Evolutionary conservation across 2,888 invertebrate genomes (phyloP), one percentile per base, ranked within the genome.

Genomic region (Agriotes lineatus): DNA sequence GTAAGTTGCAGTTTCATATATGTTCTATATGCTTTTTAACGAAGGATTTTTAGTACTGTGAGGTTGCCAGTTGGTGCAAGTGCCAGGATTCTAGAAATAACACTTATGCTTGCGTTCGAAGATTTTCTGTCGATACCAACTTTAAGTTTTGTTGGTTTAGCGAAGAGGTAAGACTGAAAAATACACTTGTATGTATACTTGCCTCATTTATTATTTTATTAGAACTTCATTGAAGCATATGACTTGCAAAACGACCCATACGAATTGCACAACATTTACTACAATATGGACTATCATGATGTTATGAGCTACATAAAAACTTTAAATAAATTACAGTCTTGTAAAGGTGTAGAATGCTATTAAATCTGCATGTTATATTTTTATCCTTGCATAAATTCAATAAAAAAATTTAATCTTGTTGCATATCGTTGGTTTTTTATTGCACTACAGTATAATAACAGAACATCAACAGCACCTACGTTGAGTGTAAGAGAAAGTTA

Each of bases 61-160:
- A 85, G 18, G 81, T 84, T 2, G 86, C 88, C 6, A 89, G 88
- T 72, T 89, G 88, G 45, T 96, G 96, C 82, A 95, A 96, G 76
- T 96, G 96, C 79, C 92, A 96, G 80, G 96, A 96, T 82, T 85
- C 91, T 0, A 87, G 83, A 76, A 96, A 96, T 82, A 96, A 96
- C 80, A 95, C 96, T 0, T 96, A 90, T 78, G 85, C 86, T 0
- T 96, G 96, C 78, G 79, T 95, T 10, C 84, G 95, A 30, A 88
- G 90, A 75, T 82, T 95, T 52, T 86, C 88, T 0, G 77, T 85
- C 0, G 73, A 81, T 0, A 79, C 85, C 33, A 86, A 90, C 76
- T 86, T 88, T 74, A 88, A 93, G 74, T 89, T 89, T 78, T 93
- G 93, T 79, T 75, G 85, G 54, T 92, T 93, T 76, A 82, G 84